Base-by-base conservation (phyloP, 64 coral and sea anemone genomes). In the Acropora yongei region DNA sequence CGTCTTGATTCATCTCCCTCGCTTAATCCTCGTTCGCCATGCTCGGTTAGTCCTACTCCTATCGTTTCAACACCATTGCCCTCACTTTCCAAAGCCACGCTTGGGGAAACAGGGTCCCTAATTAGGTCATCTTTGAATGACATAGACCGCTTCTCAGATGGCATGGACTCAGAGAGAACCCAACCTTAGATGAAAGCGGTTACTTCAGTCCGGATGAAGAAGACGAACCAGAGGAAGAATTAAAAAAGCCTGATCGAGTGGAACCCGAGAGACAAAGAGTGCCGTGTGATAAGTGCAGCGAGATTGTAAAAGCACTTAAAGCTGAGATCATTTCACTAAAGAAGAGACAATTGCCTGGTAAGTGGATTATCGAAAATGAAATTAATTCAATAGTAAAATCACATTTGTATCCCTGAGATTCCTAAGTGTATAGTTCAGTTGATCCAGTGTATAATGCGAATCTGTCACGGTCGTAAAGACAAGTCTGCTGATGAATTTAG, bases 341-440 rank as follows among this genome's bases (percentile, higher is more conserved):
- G 68, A 87, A 71, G 65, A 69, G 84, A 18, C 84, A 87, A 73
- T 73, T 87, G 49, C 84, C 84, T 72, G 6, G 84, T 87, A 87
- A 73, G 84, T 74, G 8, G 71, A 74, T 74, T 74, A 8, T 30
- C 18, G n/a, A 39, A 0, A 71, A 30, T 71, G 16, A n/a, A 71
- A 71, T 71, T 71, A 71, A n/a, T 39, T 71, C 20, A 71, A 7
- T 3, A 55, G 51, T 55, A 55, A 55, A 55, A 55, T 55, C 2
- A 55, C 2, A 55, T 55, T 55, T 55, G 51, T 55, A 55, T 9
- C 51, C 51, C 51, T 55, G 0, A 55, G 51, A 55, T 55, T 55
- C 51, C 51, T 55, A 55, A 55, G 51, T 55, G 10, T 55, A 55
- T 55, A 55, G 51, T 55, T 55, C 51, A 55, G 51, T 55, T 55